phyloP scores from a whole-genome alignment of 2,888 invertebrate species.

The Neocrepidodera transversa region DNA sequence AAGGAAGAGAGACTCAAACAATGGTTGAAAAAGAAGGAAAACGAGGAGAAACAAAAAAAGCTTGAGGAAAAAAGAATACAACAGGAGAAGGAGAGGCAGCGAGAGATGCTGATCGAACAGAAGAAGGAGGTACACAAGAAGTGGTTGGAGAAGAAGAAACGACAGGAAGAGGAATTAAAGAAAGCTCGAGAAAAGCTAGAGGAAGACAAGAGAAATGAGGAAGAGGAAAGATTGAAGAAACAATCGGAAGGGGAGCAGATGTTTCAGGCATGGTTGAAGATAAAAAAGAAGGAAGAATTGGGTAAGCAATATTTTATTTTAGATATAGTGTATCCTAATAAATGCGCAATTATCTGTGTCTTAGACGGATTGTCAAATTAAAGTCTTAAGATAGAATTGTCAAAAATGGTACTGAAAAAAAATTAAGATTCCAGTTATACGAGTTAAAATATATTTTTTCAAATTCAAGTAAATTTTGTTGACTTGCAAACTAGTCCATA shows the following conservation, averaged over 20 bases:
- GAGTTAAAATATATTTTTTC: too few relatives aligned
- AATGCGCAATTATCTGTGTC: too few relatives aligned
- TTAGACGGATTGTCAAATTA: too few relatives aligned
- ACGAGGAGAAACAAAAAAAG: slow-evolving; percentile 50
- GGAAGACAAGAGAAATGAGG: slow-evolving; percentile 52
- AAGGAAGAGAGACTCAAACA: slow-evolving; percentile 42
- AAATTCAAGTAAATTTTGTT: too few relatives aligned
- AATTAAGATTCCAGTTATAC: too few relatives aligned
- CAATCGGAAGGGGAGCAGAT: slow-evolving; percentile 50
- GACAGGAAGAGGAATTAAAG: slow-evolving; percentile 54
- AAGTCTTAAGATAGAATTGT: too few relatives aligned
- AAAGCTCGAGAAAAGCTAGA: slow-evolving; percentile 59
- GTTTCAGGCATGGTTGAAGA: slow-evolving; percentile 63
- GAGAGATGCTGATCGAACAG: slow-evolving; percentile 53
- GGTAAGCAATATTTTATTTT: slow-evolving; percentile 53
- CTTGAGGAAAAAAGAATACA: slow-evolving; percentile 46
- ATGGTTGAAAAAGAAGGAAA: slow-evolving; percentile 62
- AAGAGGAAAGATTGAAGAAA: slow-evolving; percentile 16
- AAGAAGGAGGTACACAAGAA: slow-evolving; percentile 59
- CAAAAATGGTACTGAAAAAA: too few relatives aligned
- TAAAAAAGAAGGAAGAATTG: slow-evolving; percentile 65
- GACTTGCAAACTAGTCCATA: too few relatives aligned
- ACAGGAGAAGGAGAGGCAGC: slow-evolving; percentile 55
- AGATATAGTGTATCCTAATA: too few relatives aligned
- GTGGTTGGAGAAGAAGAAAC: slow-evolving; percentile 62